These are phyloP conservation scores for Rhodophaea formosa DNA, from an alignment of 2,888 invertebrate species.

Conservation along the genomic window DNA sequence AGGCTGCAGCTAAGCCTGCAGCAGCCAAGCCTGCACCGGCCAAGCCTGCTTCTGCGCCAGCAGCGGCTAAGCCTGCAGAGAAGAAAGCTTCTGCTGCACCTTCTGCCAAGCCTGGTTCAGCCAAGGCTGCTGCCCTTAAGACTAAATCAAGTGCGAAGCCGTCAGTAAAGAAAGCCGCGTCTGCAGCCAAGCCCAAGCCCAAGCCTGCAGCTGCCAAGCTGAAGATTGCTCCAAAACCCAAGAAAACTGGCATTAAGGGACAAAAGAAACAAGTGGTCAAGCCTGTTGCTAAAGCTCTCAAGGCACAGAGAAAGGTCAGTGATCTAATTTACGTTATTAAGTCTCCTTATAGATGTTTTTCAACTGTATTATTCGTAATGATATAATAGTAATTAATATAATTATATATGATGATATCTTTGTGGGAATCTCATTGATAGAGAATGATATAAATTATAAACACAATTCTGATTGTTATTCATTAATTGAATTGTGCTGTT, in stretches of 20 bases:
- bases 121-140: slow-evolving; percentile 75
- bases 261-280: slow-evolving; percentile 75
- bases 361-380: background rate
- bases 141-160: slow-evolving; percentile 76
- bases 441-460: slow-evolving; percentile 67
- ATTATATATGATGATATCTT: slow-evolving; percentile 65
- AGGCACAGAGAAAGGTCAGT: slow-evolving; percentile 91
- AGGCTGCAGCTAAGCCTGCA: slow-evolving; percentile 68
- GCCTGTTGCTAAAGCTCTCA: slow-evolving; percentile 89
- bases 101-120: slow-evolving; percentile 76
- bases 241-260: slow-evolving; percentile 80
- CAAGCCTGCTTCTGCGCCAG: slow-evolving; percentile 66
- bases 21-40: slow-evolving; percentile 67
- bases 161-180: slow-evolving; percentile 75
- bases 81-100: slow-evolving; percentile 65
- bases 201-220: slow-evolving; percentile 76
- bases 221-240: slow-evolving; percentile 77
- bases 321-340: background rate
- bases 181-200: slow-evolving; percentile 73
- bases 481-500: background rate
- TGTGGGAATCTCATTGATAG: slow-evolving; percentile 81
- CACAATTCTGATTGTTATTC: slow-evolving; percentile 60
- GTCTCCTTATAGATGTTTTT: no score
- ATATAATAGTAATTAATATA: background rate
- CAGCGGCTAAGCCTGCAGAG: slow-evolving; percentile 61